Evolutionary conservation across 2,797 vertebrate genomes (phyloP).

Genomic region (Dermochelys coriacea): DNA sequence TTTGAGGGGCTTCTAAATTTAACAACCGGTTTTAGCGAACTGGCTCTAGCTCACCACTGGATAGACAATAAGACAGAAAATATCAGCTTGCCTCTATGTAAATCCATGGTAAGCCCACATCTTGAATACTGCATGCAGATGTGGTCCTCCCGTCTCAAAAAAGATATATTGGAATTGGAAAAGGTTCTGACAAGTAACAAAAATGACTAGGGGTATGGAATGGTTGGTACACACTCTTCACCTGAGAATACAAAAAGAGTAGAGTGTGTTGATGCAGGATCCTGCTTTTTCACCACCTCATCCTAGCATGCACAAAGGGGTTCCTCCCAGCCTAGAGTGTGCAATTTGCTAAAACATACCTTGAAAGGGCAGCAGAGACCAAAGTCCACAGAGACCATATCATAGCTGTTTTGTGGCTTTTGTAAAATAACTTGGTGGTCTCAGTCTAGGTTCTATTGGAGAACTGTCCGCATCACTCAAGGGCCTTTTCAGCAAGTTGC

Average conservation of each 20-base stretch:
- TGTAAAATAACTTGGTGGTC: accelerated
- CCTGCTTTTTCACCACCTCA: not conserved
- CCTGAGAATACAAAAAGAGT: not conserved
- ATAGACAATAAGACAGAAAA: too few relatives aligned
- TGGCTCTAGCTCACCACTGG: too few relatives aligned
- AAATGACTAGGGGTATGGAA: too few relatives aligned
- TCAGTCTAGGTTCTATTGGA: accelerated
- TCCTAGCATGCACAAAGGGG: not conserved
- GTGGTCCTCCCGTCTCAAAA: too few relatives aligned
- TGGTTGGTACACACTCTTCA: not conserved
- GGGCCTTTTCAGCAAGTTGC: not conserved
- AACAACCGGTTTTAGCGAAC: too few relatives aligned
- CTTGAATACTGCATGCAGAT: too few relatives aligned
- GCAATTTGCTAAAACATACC: not conserved
- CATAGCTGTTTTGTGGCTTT: accelerated
- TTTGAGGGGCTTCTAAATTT: too few relatives aligned
- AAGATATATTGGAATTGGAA: too few relatives aligned
- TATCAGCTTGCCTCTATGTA: too few relatives aligned
- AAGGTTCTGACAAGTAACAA: too few relatives aligned
- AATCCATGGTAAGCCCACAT: too few relatives aligned
- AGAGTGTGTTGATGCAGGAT: not conserved
- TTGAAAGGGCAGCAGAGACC: not conserved
- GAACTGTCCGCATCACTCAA: accelerated
- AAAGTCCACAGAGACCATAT: accelerated
- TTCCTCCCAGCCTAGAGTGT: not conserved